Evolutionary conservation across 1,140 invertebrate species (phyloP).

Genomic region (Drosophila pectinifera): DNA sequence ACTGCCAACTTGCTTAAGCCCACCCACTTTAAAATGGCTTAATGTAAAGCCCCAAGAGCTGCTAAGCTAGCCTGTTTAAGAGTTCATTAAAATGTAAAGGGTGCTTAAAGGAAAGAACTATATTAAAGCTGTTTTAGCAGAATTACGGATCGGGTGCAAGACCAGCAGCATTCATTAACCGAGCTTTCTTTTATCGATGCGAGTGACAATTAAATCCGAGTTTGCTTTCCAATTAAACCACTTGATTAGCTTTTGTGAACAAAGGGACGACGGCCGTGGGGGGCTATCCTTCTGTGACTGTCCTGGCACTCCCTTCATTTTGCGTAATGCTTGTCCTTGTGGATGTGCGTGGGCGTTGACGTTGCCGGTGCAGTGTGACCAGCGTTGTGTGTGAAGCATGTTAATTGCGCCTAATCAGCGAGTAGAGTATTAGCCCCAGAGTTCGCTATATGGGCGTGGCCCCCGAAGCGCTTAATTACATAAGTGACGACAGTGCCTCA

Average conservation of each 20-base stretch:
- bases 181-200: slow-evolving; percentile 59
- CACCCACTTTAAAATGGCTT: neutral
- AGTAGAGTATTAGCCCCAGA: slow-evolving; percentile 21
- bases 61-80: neutral
- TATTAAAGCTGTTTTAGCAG: slow-evolving; percentile 18
- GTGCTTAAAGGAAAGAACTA: neutral
- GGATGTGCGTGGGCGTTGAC: slow-evolving; percentile 16
- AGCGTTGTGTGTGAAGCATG: slow-evolving; percentile 69
- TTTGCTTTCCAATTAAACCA: slow-evolving; percentile 82
- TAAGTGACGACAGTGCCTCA: slow-evolving; percentile 12
- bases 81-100: slow-evolving; percentile 11
- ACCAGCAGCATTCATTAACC: slow-evolving; percentile 37
- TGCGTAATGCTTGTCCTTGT: neutral
- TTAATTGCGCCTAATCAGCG: slow-evolving; percentile 77
- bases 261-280: slow-evolving; percentile 1
- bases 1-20: too few relatives aligned
- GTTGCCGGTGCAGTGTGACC: slow-evolving; percentile 42
- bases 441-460: slow-evolving; percentile 50
- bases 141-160: slow-evolving; percentile 1
- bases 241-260: slow-evolving; percentile 69
- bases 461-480: slow-evolving; percentile 66
- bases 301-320: slow-evolving; percentile 15
- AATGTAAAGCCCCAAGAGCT: neutral
- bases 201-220: slow-evolving; percentile 74
- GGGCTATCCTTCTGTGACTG: neutral